These are phyloP conservation scores for Phenganax marumi DNA, from an alignment of 92 coral and sea anemone genomes.

Conservation along the genomic window DNA sequence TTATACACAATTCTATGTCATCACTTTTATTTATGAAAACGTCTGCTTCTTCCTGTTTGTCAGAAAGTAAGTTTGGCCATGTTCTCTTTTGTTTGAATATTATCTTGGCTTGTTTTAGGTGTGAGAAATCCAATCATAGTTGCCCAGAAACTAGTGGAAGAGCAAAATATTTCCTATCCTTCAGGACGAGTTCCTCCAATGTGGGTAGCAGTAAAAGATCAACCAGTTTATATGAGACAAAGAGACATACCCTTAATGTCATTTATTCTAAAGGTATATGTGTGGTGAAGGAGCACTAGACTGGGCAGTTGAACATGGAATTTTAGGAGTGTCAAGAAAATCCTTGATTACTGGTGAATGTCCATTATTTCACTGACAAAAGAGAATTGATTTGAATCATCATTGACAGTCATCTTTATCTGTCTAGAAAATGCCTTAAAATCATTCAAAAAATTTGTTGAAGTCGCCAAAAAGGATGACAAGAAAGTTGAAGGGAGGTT, in stretches of 20 bases:
- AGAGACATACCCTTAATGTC: background rate
- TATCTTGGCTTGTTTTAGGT: slow-evolving; percentile 42
- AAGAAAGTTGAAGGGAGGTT: too few species aligned
- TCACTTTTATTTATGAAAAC: background rate
- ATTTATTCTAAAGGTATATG: slow-evolving; percentile 57
- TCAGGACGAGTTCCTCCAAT: slow-evolving; percentile 86
- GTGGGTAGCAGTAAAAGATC: slow-evolving; percentile 44
- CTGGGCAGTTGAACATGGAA: slow-evolving; percentile 79
- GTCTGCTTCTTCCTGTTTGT: background rate
- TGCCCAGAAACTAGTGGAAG: slow-evolving; percentile 70
- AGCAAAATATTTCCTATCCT: slow-evolving; percentile 59
- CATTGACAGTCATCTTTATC: background rate
- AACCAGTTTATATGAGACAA: background rate
- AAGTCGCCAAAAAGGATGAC: slow-evolving; percentile 6
- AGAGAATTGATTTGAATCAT: background rate
- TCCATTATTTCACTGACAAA: background rate
- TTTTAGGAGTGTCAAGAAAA: slow-evolving; percentile 38
- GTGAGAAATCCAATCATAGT: slow-evolving; percentile 78
- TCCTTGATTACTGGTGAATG: slow-evolving; percentile 69
- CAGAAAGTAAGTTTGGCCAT: too few species aligned
- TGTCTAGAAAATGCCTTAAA: slow-evolving; percentile 64
- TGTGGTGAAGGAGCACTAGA: slow-evolving; percentile 85
- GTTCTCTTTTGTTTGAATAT: background rate
- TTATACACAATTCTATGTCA: background rate
- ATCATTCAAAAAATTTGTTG: slow-evolving; percentile 65